A percentile compares a stretch with the other conserved stretches of the same genome.
These are phyloP conservation scores for Drosophila lowei DNA, from an alignment of 1,140 invertebrate genomes.

Conservation along the genomic window DNA sequence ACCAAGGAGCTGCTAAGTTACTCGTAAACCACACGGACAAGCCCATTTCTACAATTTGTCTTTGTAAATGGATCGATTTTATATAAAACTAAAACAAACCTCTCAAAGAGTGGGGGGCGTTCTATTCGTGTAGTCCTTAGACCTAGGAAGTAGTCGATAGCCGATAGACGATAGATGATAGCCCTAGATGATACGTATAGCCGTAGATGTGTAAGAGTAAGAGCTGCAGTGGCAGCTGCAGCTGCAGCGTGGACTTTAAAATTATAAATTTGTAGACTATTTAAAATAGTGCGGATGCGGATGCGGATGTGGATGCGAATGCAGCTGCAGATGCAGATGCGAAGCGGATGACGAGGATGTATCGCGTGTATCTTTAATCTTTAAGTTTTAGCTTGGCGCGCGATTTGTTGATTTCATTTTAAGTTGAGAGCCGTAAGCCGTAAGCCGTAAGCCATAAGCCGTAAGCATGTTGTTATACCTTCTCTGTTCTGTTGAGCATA, in stretches of 20 bases:
- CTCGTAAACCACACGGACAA: conserved; percentile 51
- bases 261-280: conserved; percentile 79
- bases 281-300: conserved; percentile 64
- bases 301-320: not conserved
- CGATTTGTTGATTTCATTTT: conserved; percentile 78
- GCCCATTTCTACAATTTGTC: conserved; percentile 71
- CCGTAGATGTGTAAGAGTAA: conserved; percentile 67
- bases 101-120: not conserved
- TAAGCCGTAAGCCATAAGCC: conserved; percentile 57
- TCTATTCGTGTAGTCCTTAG: too few relatives aligned
- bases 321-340: not conserved
- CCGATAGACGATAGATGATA: conserved; percentile 20
- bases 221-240: conserved; percentile 30
- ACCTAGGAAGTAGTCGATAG: too few relatives aligned
- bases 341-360: too few relatives aligned
- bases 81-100: conserved; percentile 41
- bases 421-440: conserved; percentile 64
- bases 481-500: conserved; percentile 63
- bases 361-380: conserved; percentile 17
- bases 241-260: conserved; percentile 72
- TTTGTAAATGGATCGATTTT: conserved; percentile 84
- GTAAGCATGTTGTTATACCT: conserved; percentile 62
- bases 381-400: conserved; percentile 58
- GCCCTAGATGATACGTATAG: conserved; percentile 35
- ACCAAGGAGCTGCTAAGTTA: conserved; percentile 52